These are phyloP conservation scores for Trididemnum nubilum DNA, from an alignment of 23 tunicate species.

Conservation along the genomic window DNA sequence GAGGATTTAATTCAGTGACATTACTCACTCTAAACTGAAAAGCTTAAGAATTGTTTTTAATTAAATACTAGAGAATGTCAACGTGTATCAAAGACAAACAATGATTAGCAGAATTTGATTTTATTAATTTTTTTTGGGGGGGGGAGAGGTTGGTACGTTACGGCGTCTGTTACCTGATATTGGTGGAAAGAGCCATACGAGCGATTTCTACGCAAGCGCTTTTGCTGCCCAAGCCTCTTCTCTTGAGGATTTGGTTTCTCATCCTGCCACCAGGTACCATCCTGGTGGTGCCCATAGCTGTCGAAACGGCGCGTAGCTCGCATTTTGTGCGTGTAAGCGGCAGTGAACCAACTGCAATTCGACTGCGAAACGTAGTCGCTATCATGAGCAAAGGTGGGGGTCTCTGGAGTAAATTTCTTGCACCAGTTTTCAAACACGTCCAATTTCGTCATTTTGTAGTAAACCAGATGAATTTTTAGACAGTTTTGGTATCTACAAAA, in stretches of 20 bases:
- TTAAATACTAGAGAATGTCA: too few species aligned
- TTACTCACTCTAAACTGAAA: too few species aligned
- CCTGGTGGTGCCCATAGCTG: not conserved
- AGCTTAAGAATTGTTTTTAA: too few species aligned
- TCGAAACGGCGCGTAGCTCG: not conserved
- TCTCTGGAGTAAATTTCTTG: not conserved
- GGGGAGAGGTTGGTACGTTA: too few species aligned
- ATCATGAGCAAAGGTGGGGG: not conserved
- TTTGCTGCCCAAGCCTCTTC: too few species aligned
- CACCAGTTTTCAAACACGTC: slow-evolving; percentile 24
- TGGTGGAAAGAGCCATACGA: not conserved
- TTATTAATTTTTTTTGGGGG: too few species aligned
- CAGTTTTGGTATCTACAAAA: too few species aligned
- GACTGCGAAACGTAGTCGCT: not conserved
- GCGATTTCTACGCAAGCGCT: not conserved
- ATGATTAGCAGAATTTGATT: too few species aligned
- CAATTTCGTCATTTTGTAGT: slow-evolving; percentile 12
- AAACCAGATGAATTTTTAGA: too few species aligned
- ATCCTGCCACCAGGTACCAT: not conserved
- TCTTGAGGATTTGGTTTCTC: too few species aligned
- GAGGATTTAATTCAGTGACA: too few species aligned
- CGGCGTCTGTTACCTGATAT: not conserved
- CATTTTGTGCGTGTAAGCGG: not conserved
- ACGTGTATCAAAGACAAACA: too few species aligned
- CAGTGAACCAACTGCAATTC: not conserved